Conservation (phyloP, 2,797 vertebrate genomes). For the Brachyalestes nurse region DNA sequence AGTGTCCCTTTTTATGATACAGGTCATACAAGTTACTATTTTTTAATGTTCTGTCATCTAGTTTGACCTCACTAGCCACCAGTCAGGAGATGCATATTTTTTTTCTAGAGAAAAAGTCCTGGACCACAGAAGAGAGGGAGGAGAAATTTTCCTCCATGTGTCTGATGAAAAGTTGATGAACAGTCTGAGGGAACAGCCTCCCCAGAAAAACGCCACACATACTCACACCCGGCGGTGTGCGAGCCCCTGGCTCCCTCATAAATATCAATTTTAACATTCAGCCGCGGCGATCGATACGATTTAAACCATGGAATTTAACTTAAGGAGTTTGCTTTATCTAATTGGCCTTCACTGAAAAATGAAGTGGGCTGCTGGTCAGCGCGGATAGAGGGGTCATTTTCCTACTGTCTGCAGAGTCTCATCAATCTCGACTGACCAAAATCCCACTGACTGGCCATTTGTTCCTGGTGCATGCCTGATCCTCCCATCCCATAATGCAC, state of each 20-base stretch:
- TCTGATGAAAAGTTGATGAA: slow-evolving; percentile 65
- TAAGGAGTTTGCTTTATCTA: slow-evolving; percentile 82
- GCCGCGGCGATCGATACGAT: slow-evolving; percentile 80
- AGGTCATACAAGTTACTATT: too few relatives aligned
- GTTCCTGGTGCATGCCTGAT: slow-evolving; percentile 52
- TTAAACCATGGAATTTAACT: slow-evolving; percentile 80
- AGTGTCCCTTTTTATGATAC: too few relatives aligned
- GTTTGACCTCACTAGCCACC: not conserved
- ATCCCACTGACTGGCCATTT: slow-evolving; percentile 65
- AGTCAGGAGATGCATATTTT: not conserved
- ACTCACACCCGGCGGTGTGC: slow-evolving; percentile 1
- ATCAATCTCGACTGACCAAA: slow-evolving; percentile 69
- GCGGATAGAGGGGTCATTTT: slow-evolving; percentile 54
- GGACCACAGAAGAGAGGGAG: slow-evolving; percentile 25
- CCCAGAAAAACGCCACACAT: slow-evolving; percentile 48
- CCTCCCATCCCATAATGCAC: slow-evolving; percentile 44
- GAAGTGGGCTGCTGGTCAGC: slow-evolving; percentile 71
- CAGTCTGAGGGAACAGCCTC: slow-evolving; percentile 59
- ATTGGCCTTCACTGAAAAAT: slow-evolving; percentile 83
- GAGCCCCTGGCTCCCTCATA: slow-evolving; percentile 59
- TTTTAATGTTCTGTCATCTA: too few relatives aligned
- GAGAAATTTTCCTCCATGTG: slow-evolving; percentile 41
- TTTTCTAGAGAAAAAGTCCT: not conserved
- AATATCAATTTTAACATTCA: slow-evolving; percentile 79
- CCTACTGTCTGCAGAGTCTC: slow-evolving; percentile 58